A percentile compares a stretch with the other conserved stretches of the same genome.
These are phyloP conservation scores for Apostichopus parvimensis DNA, from an alignment of 35 echinoderm and acorn worm species.

Conservation along the genomic window DNA sequence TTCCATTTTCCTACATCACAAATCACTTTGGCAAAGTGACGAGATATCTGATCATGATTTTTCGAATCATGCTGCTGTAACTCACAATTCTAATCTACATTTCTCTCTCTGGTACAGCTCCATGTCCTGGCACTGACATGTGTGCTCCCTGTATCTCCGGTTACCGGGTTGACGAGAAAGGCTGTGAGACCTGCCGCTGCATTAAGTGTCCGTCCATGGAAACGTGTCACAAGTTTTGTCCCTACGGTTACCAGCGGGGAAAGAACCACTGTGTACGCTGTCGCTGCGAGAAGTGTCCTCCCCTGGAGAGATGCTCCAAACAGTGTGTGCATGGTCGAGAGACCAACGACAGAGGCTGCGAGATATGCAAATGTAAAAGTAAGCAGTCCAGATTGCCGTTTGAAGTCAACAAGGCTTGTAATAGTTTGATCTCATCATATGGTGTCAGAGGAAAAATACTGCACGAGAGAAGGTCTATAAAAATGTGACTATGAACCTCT, in stretches of 20 bases:
- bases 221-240: conserved; percentile 80
- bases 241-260: conserved; percentile 79
- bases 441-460: too few relatives aligned
- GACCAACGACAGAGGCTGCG: conserved; percentile 84
- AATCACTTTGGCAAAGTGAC: too few relatives aligned
- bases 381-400: conserved; percentile 20
- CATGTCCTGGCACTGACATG: conserved; percentile 58
- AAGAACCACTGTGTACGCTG: conserved; percentile 77
- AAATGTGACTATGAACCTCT: too few relatives aligned
- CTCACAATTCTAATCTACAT: too few relatives aligned
- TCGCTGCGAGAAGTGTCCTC: conserved; percentile 80
- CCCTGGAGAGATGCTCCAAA: conserved; percentile 65
- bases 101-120: conserved; percentile 2
- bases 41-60: too few relatives aligned
- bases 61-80: too few relatives aligned
- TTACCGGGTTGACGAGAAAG: conserved; percentile 69
- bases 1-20: too few relatives aligned
- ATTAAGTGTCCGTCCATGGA: conserved; percentile 74
- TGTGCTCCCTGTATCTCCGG: conserved; percentile 61
- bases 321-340: conserved; percentile 82
- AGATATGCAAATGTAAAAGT: conserved; percentile 96
- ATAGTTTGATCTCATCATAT: background rate
- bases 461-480: too few relatives aligned
- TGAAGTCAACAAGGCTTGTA: background rate
- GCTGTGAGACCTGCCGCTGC: conserved; percentile 78